A percentile compares a stretch with the other conserved stretches of the same genome.
Conservation (phyloP, 1,140 invertebrate genomes). For the Microplitis demolitor region DNA sequence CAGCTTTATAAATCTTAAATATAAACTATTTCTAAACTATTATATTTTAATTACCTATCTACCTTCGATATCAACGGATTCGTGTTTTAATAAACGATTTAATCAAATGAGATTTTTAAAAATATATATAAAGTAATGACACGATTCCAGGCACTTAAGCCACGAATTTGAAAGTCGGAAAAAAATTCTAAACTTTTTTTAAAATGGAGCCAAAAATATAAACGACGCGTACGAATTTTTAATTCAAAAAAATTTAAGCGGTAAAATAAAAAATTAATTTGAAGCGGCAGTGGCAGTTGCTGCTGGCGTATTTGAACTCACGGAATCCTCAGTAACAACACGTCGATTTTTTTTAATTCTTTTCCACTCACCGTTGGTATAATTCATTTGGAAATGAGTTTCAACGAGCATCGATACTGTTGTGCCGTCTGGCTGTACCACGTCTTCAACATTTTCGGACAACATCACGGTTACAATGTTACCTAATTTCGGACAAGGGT, state of each 20-base stretch:
- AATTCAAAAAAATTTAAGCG: no score
- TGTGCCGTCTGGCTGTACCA: slow-evolving; percentile 75
- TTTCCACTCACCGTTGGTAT: slow-evolving; percentile 93
- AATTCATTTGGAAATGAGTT: slow-evolving; percentile 97
- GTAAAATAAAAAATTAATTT: slow-evolving; percentile 38
- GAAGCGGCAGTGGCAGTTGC: slow-evolving; percentile 49
- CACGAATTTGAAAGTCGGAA: not conserved
- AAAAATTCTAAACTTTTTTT: no score
- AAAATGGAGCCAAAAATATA: not conserved
- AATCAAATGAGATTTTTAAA: not conserved
- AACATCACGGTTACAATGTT: slow-evolving; percentile 92
- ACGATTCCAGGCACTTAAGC: slow-evolving; percentile 19
- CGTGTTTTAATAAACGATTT: not conserved
- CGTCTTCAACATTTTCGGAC: slow-evolving; percentile 84
- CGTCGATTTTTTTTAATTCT: slow-evolving; percentile 82
- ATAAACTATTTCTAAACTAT: not conserved
- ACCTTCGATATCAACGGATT: not conserved
- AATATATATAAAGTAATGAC: not conserved
- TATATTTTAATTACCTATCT: not conserved
- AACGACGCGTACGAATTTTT: not conserved
- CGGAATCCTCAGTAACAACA: slow-evolving; percentile 64
- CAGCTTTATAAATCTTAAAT: not conserved
- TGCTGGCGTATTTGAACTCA: slow-evolving; percentile 36
- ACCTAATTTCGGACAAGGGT: slow-evolving; percentile 91
- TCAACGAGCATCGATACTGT: slow-evolving; percentile 81